A percentile compares a stretch with the other conserved stretches of the same genome.
These are phyloP conservation scores for Argyra leucocephala DNA, from an alignment of 2,888 invertebrate genomes.

Conservation along the genomic window DNA sequence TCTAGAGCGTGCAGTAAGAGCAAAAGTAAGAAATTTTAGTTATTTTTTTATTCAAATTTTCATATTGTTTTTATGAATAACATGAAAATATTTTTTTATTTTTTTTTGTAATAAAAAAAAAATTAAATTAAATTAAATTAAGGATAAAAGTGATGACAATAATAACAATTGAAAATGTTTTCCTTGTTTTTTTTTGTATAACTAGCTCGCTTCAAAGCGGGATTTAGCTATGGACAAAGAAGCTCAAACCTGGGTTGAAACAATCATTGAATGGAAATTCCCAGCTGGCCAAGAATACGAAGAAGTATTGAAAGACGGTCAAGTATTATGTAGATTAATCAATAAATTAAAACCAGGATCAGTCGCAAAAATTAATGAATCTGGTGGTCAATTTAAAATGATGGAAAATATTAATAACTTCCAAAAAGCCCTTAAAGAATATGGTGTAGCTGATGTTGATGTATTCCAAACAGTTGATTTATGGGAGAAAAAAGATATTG, in stretches of 20 bases:
- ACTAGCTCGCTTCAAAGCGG: constrained; percentile 69
- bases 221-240: constrained; percentile 72
- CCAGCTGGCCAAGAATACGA: constrained; percentile 73
- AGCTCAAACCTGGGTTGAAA: constrained; percentile 87
- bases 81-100: too few species aligned
- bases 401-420: constrained; percentile 98
- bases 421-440: constrained; percentile 73
- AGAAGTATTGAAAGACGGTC: constrained; percentile 84
- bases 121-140: constrained; percentile 8
- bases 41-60: not conserved
- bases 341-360: constrained; percentile 87
- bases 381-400: constrained; percentile 96
- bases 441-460: constrained; percentile 84
- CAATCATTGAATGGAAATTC: constrained; percentile 77
- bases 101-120: constrained; percentile 2
- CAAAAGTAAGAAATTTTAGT: constrained; percentile 61
- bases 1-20: constrained; percentile 84
- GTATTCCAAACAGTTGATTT: constrained; percentile 96
- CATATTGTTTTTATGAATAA: not conserved
- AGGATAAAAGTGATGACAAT: too few species aligned
- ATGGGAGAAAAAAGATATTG: constrained; percentile 88
- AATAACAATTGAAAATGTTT: constrained; percentile 12
- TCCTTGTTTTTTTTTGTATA: constrained; percentile 36
- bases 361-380: constrained; percentile 81
- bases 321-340: constrained; percentile 85